Conservation (phyloP, 2,113 vertebrate genomes). For the Nicator chloris region DNA sequence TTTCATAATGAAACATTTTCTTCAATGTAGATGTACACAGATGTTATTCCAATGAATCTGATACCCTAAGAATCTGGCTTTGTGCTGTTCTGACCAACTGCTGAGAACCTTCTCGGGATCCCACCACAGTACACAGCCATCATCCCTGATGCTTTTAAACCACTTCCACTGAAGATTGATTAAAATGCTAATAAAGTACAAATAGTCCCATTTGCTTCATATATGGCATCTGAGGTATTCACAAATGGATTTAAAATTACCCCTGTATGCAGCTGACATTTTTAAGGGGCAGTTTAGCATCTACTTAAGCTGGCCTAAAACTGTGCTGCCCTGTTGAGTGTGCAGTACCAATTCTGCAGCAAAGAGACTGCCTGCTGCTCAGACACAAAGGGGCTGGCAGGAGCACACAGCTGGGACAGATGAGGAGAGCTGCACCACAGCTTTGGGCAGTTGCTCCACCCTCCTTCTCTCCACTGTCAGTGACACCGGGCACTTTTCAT, state of each 20-base stretch:
- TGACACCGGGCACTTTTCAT: not conserved
- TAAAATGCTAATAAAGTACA: not conserved
- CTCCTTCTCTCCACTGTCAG: not conserved
- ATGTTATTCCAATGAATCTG: not conserved
- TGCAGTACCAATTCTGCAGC: not conserved
- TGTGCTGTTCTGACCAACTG: not conserved
- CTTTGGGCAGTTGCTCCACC: not conserved
- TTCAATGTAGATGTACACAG: not conserved
- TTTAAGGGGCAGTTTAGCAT: not conserved
- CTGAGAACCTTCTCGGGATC: not conserved
- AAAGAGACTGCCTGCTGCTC: not conserved
- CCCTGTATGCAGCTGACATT: not conserved
- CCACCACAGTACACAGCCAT: not conserved
- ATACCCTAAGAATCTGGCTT: not conserved
- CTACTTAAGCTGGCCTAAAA: not conserved
- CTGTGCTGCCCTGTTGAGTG: not conserved
- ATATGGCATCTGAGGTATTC: not conserved
- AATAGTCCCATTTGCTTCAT: not conserved
- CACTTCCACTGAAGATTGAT: not conserved
- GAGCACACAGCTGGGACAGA: not conserved
- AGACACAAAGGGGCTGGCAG: not conserved
- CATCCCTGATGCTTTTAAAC: not conserved
- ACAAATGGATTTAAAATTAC: constrained; percentile 22
- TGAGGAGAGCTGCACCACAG: not conserved
- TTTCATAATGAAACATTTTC: not conserved